Evolutionary conservation across 2,888 invertebrate genomes (phyloP).

Genomic region (Sepiola atlantica): DNA sequence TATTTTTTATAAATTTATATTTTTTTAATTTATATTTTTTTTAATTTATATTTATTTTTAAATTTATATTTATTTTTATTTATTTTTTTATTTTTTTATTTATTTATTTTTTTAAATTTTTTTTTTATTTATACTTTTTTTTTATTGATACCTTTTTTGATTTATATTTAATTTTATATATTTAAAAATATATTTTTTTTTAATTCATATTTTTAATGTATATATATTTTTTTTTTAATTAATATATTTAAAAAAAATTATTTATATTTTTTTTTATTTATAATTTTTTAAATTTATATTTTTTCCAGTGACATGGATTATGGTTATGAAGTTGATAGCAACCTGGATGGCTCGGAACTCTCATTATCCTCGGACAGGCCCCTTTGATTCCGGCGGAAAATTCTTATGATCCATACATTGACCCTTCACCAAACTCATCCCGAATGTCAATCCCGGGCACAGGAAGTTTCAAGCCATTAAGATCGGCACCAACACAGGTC

Average conservation of each 20-base stretch:
- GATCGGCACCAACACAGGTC: constrained; percentile 37
- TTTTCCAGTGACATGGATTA: constrained; percentile 65
- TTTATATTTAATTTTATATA: too few relatives aligned
- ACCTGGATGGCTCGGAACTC: neutral
- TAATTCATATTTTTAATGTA: too few relatives aligned
- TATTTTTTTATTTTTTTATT: too few relatives aligned
- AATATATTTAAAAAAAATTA: neutral
- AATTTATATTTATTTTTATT: too few relatives aligned
- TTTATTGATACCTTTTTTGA: too few relatives aligned
- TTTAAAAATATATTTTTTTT: too few relatives aligned
- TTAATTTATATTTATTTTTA: too few relatives aligned
- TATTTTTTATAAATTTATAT: too few relatives aligned
- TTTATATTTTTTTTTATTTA: neutral
- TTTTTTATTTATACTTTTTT: too few relatives aligned
- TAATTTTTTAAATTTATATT: neutral
- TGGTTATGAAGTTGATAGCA: constrained; percentile 45
- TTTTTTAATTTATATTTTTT: too few relatives aligned
- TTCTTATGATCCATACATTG: constrained; percentile 50
- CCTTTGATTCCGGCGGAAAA: constrained; percentile 35
- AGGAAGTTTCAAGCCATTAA: constrained; percentile 60
- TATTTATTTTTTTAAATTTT: too few relatives aligned
- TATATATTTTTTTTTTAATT: too few relatives aligned
- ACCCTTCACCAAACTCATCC: constrained; percentile 61
- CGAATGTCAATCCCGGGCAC: constrained; percentile 62
- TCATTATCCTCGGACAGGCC: neutral